Evolutionary conservation across 2,113 vertebrate genomes (phyloP).

Genomic region (Daboia siamensis): DNA sequence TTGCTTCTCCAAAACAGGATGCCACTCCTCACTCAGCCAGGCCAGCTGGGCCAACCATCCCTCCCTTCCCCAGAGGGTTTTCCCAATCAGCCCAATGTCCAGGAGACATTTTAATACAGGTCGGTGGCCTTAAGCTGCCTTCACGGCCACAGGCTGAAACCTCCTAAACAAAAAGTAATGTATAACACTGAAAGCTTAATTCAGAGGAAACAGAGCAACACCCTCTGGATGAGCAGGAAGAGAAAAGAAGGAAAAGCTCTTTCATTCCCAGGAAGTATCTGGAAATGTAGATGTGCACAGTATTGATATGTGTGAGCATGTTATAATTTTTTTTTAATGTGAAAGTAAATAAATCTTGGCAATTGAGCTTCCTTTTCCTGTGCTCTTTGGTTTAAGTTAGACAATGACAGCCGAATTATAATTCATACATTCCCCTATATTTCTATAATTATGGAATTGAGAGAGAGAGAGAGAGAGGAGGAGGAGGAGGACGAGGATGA

Average conservation of each 20-base stretch:
- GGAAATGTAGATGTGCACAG: not conserved
- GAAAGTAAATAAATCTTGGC: not conserved
- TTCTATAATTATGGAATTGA: too few relatives aligned
- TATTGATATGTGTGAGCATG: too few relatives aligned
- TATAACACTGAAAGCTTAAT: too few relatives aligned
- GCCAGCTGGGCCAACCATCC: constrained; percentile 21
- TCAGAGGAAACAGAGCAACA: not conserved
- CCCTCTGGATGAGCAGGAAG: not conserved
- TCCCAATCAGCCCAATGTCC: constrained; percentile 56
- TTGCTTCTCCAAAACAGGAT: not conserved
- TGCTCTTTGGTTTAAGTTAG: not conserved
- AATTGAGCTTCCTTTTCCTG: not conserved
- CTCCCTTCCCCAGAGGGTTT: constrained; percentile 58
- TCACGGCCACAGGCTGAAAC: not conserved
- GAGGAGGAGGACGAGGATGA: too few relatives aligned
- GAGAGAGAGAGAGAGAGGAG: too few relatives aligned
- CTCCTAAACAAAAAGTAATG: not conserved
- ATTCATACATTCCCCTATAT: too few relatives aligned
- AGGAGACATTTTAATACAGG: not conserved
- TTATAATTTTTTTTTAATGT: too few relatives aligned
- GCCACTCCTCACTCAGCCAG: not conserved
- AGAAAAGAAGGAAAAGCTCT: not conserved
- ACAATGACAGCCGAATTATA: not conserved
- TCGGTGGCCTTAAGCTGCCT: constrained; percentile 35
- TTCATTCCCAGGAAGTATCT: too few relatives aligned